Evolutionary conservation across 2,888 invertebrate genomes (phyloP), one percentile per base, ranked within the genome.

Genomic region (Melieria picta): DNA sequence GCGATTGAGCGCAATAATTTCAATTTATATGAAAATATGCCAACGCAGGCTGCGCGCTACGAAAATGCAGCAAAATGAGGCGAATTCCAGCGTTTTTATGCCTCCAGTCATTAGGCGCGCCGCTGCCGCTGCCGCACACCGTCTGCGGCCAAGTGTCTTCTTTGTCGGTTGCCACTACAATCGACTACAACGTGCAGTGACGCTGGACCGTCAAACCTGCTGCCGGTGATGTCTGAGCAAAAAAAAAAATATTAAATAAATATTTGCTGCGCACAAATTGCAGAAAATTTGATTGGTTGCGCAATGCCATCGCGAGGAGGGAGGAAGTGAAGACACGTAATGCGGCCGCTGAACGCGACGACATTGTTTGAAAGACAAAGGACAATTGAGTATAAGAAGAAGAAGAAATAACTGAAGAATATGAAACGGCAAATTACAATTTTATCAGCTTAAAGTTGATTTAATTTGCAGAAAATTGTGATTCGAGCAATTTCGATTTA

Each of bases 11-110:
- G 50, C 68, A 68, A 61, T 61, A 30, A 68, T 61, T 68, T 61
- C 67, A 50, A 68, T 68, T 68, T 68, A 62, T 68, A 16, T 52
- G 68, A 55, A 62, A 68, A 68, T 68, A 55, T 68, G 50, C 10
- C 46, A 62, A 58, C 30, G 30, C 30, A 30, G 30, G 30, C 30
- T 30, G 30, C 30, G 30, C 30, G 30, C 30, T 30, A 30, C 30
- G 30, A 30, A 30, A 30, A 30, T 30, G 30, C 30, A 30, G 30
- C 30, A 30, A 30, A 30, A 30, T 30, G 30, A 30, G 30, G 30
- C 30, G 3, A 30, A 30, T 30, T 30, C 30, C 30, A 30, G 30
- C 30, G 30, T n/a, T 55, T 56, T 16, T 42, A 1, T 55, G n/a
- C 56, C 10, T 6, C 45, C 55, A 10, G 45, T 65, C 55, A 65